Percentiles rank a stretch among this genome's conserved stretches.
These are phyloP conservation scores for Diploptera punctata DNA, from an alignment of 2,888 invertebrate species.

Conservation along the genomic window DNA sequence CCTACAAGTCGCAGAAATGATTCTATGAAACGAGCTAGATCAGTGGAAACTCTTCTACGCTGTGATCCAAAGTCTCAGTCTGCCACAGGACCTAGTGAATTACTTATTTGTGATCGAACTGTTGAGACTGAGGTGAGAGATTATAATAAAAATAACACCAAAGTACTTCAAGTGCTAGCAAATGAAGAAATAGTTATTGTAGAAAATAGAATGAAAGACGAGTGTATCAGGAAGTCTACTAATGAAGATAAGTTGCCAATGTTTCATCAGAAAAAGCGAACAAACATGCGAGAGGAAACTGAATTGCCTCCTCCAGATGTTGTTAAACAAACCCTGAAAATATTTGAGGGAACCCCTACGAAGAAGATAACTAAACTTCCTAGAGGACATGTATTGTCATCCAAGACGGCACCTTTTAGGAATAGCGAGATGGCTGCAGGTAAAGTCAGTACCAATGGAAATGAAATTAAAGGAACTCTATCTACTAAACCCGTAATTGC, in stretches of 20 bases:
- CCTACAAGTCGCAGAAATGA: constrained; percentile 58
- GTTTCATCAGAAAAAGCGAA: constrained; percentile 30
- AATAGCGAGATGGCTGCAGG: background rate
- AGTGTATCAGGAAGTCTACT: constrained; percentile 7
- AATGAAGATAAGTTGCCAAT: constrained; percentile 28
- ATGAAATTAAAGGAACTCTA: constrained; percentile 35
- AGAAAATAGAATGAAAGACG: constrained; percentile 46
- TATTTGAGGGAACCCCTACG: constrained; percentile 71
- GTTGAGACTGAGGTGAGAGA: constrained; percentile 18
- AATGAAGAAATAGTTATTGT: constrained; percentile 52
- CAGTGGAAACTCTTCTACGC: constrained; percentile 82
- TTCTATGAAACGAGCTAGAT: constrained; percentile 82
- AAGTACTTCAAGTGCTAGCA: constrained; percentile 39
- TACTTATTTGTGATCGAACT: background rate
- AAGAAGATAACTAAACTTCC: constrained; percentile 49
- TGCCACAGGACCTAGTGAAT: background rate
- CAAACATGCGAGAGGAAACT: constrained; percentile 65
- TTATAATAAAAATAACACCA: constrained; percentile 27
- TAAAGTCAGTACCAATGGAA: constrained; percentile 1
- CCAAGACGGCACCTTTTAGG: constrained; percentile 43
- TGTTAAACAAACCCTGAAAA: constrained; percentile 82
- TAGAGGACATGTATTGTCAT: constrained; percentile 54
- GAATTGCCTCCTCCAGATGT: constrained; percentile 90
- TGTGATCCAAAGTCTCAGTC: constrained; percentile 32
- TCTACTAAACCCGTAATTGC: constrained; percentile 56